These are phyloP conservation scores for Furnarius figulus DNA, from an alignment of 2,113 vertebrate genomes.

Conservation along the genomic window DNA sequence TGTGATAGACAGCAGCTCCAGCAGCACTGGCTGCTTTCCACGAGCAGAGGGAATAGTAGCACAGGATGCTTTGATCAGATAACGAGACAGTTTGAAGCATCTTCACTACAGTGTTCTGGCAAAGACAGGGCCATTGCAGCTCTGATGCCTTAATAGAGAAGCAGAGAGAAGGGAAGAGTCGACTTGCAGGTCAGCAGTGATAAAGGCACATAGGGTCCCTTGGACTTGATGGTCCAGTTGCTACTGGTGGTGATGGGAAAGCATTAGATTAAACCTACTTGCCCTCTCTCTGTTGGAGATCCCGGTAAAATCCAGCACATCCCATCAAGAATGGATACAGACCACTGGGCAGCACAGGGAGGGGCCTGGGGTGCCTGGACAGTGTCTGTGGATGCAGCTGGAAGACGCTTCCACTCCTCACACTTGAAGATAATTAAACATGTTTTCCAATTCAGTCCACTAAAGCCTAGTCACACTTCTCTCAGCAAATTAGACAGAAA, in stretches of 20 bases:
- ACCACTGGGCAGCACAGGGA: rapidly evolving
- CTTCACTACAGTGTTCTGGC: neutral
- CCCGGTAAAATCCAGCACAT: neutral
- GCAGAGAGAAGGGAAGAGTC: neutral
- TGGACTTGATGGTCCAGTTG: neutral
- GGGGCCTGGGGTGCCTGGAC: neutral
- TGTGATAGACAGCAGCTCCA: neutral
- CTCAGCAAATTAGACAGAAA: neutral
- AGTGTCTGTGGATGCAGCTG: neutral
- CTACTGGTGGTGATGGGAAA: neutral
- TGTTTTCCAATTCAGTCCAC: neutral
- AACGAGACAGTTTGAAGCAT: neutral
- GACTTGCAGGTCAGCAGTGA: neutral
- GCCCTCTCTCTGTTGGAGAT: neutral
- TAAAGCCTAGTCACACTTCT: neutral
- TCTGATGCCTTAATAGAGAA: neutral
- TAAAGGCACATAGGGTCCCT: neutral
- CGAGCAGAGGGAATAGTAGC: neutral
- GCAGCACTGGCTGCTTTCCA: neutral
- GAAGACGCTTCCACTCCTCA: neutral
- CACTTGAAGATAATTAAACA: neutral
- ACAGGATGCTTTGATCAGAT: neutral
- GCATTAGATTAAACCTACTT: neutral
- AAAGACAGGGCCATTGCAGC: neutral
- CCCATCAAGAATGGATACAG: neutral